Evolutionary conservation across 2,888 invertebrate genomes (phyloP), one percentile per base, ranked within the genome.

Genomic region (Ischnura elegans): DNA sequence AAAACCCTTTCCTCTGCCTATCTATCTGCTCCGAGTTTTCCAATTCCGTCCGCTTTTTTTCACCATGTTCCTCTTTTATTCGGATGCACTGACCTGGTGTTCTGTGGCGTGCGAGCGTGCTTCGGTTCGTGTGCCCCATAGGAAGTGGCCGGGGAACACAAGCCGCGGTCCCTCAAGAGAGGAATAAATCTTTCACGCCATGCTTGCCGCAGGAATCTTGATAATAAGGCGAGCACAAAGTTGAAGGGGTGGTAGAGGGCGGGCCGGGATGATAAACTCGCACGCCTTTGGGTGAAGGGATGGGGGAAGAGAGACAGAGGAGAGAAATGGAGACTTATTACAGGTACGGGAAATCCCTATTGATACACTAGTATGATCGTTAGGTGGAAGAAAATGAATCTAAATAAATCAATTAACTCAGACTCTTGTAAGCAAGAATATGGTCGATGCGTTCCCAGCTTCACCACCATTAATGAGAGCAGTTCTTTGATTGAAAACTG

Each of bases 41-140:
- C 85, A 42, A 42, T 36, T 55, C 55, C 51, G 25, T 36, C 42
- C 87, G 55, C 8, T 0, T 76, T 16, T 36, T 76, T 76, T 90
- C 66, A 43, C 61, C 90, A 36, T 90, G n/a, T 90, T 66, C 61
- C 61, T 66, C 90, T 90, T 90, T 90, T 86, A 36, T 90, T 90
- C 90, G 61, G 61, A 90, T 90, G 61, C 90, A 90, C 61, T 90
- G 90, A 90, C 90, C 90, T 66, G 90, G 66, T n/a, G 46, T 86
- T 45, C 10, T n/a, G n/a, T n/a, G 42, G 55, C 10, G 87, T 36
- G 90, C 29, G 90, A n/a, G 90, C 36, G 43, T 90, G 87, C 51
- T 87, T 45, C 47, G 21, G 76, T 36, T 76, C 36, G 76, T 76
- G 76, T 76, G 76, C 76, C 76, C 76, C 29, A 10, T 36, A 76